Percentiles rank a stretch among this genome's conserved stretches.
These are phyloP conservation scores for Coleophora flavipennella DNA, from an alignment of 2,888 invertebrate genomes.

Conservation along the genomic window DNA sequence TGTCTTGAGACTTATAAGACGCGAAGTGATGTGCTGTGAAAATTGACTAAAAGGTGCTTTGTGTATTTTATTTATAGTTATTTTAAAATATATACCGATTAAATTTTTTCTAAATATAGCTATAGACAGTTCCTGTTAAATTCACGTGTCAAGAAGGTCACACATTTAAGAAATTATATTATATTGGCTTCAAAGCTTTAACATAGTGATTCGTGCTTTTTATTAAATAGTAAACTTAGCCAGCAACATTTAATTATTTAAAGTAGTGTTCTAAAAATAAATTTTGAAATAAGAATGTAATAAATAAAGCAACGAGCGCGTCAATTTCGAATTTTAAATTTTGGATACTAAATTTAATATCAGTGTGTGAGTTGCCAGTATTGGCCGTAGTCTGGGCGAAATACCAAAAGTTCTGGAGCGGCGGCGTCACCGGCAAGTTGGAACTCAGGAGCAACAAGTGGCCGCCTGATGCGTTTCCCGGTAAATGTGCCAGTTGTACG, in stretches of 20 bases:
- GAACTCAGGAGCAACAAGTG: constrained; percentile 60
- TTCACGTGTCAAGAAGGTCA: constrained; percentile 1
- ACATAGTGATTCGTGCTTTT: constrained; percentile 3
- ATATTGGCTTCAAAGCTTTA: constrained; percentile 1
- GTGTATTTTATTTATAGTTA: constrained; percentile 29
- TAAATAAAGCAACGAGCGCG: neutral
- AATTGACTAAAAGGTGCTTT: constrained; percentile 49
- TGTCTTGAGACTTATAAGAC: constrained; percentile 45
- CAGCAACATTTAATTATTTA: neutral
- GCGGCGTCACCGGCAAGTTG: constrained; percentile 40
- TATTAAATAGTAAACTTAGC: neutral
- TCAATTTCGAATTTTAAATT: neutral
- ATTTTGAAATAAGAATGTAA: neutral
- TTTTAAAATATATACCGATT: constrained; percentile 17
- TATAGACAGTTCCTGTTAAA: constrained; percentile 26
- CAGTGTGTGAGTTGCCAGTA: constrained; percentile 24
- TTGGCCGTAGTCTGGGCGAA: constrained; percentile 29
- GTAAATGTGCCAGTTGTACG: constrained; percentile 64
- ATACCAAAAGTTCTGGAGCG: constrained; percentile 36
- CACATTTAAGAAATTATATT: neutral
- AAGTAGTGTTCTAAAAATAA: neutral
- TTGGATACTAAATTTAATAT: neutral
- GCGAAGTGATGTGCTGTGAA: constrained; percentile 47
- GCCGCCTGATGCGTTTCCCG: constrained; percentile 60
- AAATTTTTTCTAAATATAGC: constrained; percentile 8